These are phyloP conservation scores for Drosophila cognata DNA, from an alignment of 2,888 invertebrate genomes.

Conservation along the genomic window DNA sequence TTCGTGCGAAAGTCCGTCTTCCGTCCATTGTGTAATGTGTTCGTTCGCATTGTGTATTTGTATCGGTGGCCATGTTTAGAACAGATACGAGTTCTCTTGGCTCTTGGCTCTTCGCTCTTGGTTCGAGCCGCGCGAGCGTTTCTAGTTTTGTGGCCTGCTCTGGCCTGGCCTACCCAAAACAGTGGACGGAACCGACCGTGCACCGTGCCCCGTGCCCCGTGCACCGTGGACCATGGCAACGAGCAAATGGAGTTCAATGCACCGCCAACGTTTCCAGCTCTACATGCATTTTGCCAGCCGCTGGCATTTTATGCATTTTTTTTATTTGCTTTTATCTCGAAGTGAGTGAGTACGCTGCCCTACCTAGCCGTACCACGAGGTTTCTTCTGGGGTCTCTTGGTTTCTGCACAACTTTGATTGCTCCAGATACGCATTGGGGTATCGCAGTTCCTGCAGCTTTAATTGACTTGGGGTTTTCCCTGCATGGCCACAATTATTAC, in stretches of 20 bases:
- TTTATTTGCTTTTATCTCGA: conserved; percentile 76
- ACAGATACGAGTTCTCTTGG: conserved; percentile 57
- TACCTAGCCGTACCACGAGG: conserved; percentile 37
- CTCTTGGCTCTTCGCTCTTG: conserved; percentile 1
- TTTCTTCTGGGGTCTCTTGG: conserved; percentile 31
- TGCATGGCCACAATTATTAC: not conserved
- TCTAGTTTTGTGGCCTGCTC: conserved; percentile 57
- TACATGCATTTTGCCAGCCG: conserved; percentile 70
- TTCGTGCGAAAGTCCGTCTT: conserved; percentile 78
- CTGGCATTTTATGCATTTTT: conserved; percentile 77
- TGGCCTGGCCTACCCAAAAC: conserved; percentile 32
- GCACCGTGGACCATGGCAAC: conserved; percentile 39
- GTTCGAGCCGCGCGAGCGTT: conserved; percentile 42
- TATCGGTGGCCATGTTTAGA: conserved; percentile 65
- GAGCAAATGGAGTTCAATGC: conserved; percentile 62
- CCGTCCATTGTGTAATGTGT: conserved; percentile 50
- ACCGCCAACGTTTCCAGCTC: conserved; percentile 60
- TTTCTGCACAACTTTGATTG: conserved; percentile 17
- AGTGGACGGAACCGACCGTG: conserved; percentile 28
- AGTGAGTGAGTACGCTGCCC: conserved; percentile 59
- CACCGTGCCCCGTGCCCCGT: not conserved
- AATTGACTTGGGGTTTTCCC: not conserved
- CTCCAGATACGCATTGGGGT: conserved; percentile 11
- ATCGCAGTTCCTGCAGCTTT: conserved; percentile 1
- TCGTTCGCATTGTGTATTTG: conserved; percentile 67